Evolutionary conservation across 1,140 invertebrate species (phyloP).

Genomic region (Gonatopus flavifemur): DNA sequence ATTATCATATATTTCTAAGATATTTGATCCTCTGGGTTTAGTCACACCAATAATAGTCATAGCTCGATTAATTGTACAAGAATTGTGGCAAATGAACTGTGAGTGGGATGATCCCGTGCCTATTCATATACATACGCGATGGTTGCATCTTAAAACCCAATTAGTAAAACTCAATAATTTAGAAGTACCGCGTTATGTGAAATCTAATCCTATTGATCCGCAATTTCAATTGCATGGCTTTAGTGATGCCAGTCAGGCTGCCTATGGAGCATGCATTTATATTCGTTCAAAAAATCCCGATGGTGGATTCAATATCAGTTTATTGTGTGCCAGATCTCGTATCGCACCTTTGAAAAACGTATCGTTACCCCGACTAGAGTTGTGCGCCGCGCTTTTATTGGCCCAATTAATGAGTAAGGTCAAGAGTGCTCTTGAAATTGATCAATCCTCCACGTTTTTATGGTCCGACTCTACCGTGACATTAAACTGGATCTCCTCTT

Average conservation of each 20-base stretch:
- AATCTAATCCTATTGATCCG: accelerated
- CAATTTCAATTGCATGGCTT: slow-evolving; percentile 17
- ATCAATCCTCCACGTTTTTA: not conserved
- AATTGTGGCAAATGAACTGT: not conserved
- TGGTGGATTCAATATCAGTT: slow-evolving; percentile 3
- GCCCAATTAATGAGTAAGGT: slow-evolving; percentile 18
- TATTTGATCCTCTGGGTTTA: not conserved
- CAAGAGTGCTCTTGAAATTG: not conserved
- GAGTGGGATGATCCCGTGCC: not conserved
- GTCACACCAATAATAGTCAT: not conserved
- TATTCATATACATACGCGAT: not conserved
- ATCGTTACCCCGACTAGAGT: slow-evolving; percentile 29
- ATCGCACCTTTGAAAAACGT: slow-evolving; percentile 25
- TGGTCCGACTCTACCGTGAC: not conserved
- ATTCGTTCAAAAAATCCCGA: slow-evolving; percentile 1
- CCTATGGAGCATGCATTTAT: slow-evolving; percentile 25
- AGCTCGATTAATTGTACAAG: not conserved
- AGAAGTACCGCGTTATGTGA: not conserved
- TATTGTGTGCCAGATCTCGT: slow-evolving; percentile 30
- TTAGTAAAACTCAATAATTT: not conserved
- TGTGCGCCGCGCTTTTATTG: slow-evolving; percentile 35
- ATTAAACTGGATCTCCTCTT: not conserved
- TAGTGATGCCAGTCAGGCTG: slow-evolving; percentile 19
- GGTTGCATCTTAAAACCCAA: not conserved
- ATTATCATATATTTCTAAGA: not conserved